Evolutionary conservation across 2,888 invertebrate genomes (phyloP).

Genomic region (Allacma fusca): DNA sequence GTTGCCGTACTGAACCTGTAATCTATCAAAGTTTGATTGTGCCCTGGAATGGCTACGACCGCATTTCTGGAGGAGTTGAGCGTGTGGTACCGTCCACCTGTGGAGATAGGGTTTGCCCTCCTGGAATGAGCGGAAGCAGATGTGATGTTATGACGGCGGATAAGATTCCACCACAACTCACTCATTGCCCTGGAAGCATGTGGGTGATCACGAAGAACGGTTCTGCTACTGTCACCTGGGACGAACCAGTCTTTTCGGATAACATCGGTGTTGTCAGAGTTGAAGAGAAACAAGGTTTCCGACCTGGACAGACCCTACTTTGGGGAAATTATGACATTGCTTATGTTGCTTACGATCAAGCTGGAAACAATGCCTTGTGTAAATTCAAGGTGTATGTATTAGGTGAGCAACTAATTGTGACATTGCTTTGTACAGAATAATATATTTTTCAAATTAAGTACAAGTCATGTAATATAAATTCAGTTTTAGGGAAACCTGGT

Average conservation of each 20-base stretch:
- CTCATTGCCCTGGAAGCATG: conserved; percentile 90
- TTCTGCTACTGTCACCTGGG: conserved; percentile 89
- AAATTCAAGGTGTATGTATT: conserved; percentile 89
- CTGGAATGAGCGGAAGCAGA: conserved; percentile 84
- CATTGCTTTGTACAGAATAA: too few relatives aligned
- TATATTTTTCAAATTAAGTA: too few relatives aligned
- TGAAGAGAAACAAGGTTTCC: conserved; percentile 84
- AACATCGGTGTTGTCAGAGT: conserved; percentile 83
- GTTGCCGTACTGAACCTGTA: conserved; percentile 90
- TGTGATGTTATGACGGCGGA: conserved; percentile 85
- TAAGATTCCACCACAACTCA: conserved; percentile 84
- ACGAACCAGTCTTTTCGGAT: conserved; percentile 88
- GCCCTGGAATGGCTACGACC: conserved; percentile 94
- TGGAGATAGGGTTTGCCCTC: conserved; percentile 86
- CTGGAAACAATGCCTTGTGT: conserved; percentile 90
- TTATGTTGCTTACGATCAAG: conserved; percentile 91
- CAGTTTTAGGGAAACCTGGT: too few relatives aligned
- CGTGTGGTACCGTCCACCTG: conserved; percentile 90
- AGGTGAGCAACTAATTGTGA: conserved; percentile 69
- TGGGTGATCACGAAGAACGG: conserved; percentile 94
- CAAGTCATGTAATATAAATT: too few relatives aligned
- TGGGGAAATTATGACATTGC: conserved; percentile 94
- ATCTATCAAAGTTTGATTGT: conserved; percentile 83
- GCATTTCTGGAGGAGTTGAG: conserved; percentile 86
- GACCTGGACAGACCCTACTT: conserved; percentile 84